Percentiles rank a stretch among this genome's conserved stretches.
phyloP scores from a whole-genome alignment of 2,113 vertebrate genomes.

The Dicentrarchus labrax region DNA sequence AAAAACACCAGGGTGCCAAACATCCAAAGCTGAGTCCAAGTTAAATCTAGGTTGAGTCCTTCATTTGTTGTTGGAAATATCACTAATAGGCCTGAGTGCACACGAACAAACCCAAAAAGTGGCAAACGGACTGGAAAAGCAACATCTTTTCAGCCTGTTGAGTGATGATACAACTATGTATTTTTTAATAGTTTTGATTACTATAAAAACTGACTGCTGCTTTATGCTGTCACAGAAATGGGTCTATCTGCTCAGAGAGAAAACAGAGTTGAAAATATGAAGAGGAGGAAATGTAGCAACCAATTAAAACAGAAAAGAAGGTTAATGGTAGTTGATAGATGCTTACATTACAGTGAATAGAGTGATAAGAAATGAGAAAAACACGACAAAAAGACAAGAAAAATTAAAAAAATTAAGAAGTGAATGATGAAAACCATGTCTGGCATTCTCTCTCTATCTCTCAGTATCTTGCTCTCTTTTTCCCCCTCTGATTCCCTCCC shows the following conservation, averaged over 20 bases:
- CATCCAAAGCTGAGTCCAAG: constrained; percentile 21
- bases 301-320: not conserved
- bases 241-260: not conserved
- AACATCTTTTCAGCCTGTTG: not conserved
- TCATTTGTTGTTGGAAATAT: constrained; percentile 51
- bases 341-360: not conserved
- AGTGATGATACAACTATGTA: constrained; percentile 25
- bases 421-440: constrained; percentile 43
- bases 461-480: constrained; percentile 28
- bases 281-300: not conserved
- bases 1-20: not conserved
- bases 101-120: not conserved
- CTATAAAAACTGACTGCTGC: not conserved
- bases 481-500: constrained; percentile 35
- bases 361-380: not conserved
- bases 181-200: constrained; percentile 30
- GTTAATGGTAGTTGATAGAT: not conserved
- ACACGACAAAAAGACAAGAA: not conserved
- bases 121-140: constrained; percentile 26
- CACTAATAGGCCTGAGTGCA: constrained; percentile 6
- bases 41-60: constrained; percentile 23
- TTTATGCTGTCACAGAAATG: constrained; percentile 1
- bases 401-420: constrained; percentile 2
- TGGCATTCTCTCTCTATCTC: constrained; percentile 43
- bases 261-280: not conserved